Percentiles rank a stretch among this genome's conserved stretches.
Conservation (phyloP, 2,888 invertebrate genomes). For the Bombylius discolor region DNA sequence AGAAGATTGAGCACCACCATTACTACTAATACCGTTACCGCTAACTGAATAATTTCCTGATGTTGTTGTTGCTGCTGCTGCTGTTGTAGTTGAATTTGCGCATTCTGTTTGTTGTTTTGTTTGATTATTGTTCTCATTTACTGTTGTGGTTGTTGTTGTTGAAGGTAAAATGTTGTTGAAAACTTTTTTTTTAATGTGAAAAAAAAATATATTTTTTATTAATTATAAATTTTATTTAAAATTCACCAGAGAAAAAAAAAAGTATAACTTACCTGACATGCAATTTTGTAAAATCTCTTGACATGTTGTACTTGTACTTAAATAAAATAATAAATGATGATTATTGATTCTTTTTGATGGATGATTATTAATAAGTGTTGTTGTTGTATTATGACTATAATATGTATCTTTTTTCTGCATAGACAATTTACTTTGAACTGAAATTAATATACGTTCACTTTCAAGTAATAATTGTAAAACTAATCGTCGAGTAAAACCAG, state of each 20-base stretch:
- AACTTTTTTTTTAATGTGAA: not conserved
- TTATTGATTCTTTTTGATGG: constrained; percentile 61
- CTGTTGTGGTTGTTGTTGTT: not conserved
- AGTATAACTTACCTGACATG: constrained; percentile 33
- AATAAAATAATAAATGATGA: constrained; percentile 55
- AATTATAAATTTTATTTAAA: not conserved
- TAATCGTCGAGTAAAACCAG: constrained; percentile 76
- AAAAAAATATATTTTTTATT: not conserved
- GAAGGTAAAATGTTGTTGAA: constrained; percentile 3
- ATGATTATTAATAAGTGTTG: constrained; percentile 35
- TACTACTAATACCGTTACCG: constrained; percentile 29
- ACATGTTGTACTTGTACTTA: constrained; percentile 64
- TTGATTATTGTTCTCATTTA: constrained; percentile 5
- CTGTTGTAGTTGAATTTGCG: constrained; percentile 16
- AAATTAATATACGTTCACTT: constrained; percentile 69
- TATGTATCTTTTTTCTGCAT: constrained; percentile 27
- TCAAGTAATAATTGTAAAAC: constrained; percentile 76
- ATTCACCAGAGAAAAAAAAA: no score
- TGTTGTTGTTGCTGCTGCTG: constrained; percentile 18
- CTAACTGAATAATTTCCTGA: no score
- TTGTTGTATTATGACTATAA: constrained; percentile 20
- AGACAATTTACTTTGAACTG: constrained; percentile 42
- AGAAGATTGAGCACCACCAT: not conserved
- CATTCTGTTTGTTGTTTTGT: constrained; percentile 19
- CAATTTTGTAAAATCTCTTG: constrained; percentile 57